phyloP scores from a whole-genome alignment of 2,797 vertebrate genomes.

The Eupleurogrammus muticus region DNA sequence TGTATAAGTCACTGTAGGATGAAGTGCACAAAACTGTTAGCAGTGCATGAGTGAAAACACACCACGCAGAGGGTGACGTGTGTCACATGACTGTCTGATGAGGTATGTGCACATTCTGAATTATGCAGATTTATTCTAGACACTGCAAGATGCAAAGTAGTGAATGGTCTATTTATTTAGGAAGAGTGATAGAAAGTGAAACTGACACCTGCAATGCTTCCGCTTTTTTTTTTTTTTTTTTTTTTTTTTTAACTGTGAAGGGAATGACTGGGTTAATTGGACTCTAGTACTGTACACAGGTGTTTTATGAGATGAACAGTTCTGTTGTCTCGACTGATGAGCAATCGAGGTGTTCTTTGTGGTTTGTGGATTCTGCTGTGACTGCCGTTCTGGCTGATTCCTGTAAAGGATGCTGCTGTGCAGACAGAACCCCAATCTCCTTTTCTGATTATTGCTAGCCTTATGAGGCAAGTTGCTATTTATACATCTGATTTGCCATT shows the following conservation, averaged over 20 bases:
- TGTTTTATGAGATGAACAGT: neutral
- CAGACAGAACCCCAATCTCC: neutral
- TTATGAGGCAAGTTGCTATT: neutral
- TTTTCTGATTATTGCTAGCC: neutral
- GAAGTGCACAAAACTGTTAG: neutral
- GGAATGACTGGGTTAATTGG: neutral
- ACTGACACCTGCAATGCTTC: constrained; percentile 58
- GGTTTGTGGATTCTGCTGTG: neutral
- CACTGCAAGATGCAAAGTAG: constrained; percentile 46
- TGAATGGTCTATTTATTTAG: constrained; percentile 22
- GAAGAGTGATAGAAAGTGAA: constrained; percentile 40
- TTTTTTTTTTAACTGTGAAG: constrained; percentile 27
- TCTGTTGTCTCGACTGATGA: neutral
- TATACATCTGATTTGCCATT: neutral
- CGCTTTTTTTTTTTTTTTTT: constrained; percentile 62
- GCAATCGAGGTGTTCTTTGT: neutral
- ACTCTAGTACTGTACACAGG: neutral
- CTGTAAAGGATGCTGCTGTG: neutral
- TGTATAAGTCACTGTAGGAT: neutral
- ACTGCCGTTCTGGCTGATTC: neutral
- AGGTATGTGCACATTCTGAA: constrained; percentile 4
- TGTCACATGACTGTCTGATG: neutral
- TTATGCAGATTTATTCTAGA: constrained; percentile 14
- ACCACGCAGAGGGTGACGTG: neutral
- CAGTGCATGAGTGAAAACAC: neutral